A percentile compares a stretch with the other conserved stretches of the same genome.
phyloP scores from a whole-genome alignment of 92 coral and sea anemone species.

The Epizoanthus fatuus region DNA sequence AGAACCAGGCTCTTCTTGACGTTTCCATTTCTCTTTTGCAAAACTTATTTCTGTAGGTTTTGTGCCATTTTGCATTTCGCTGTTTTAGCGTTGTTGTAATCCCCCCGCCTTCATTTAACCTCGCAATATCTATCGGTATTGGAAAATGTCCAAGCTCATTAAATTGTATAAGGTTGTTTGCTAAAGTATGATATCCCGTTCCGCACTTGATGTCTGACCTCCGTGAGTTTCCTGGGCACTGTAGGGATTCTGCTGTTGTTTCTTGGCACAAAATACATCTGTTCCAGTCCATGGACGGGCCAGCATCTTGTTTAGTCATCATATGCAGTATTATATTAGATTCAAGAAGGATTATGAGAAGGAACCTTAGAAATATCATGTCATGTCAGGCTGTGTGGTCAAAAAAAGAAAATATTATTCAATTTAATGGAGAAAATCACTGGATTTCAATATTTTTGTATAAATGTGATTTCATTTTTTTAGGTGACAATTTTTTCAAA shows the following conservation, averaged over 20 bases:
- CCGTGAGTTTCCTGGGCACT: constrained; percentile 47
- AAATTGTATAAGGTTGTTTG: constrained; percentile 49
- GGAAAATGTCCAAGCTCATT: constrained; percentile 49
- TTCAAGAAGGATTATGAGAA: background rate
- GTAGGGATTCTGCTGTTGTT: constrained; percentile 46
- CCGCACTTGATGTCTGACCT: constrained; percentile 52
- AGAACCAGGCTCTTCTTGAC: constrained; percentile 25
- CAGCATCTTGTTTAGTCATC: background rate
- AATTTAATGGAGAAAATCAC: too few relatives aligned
- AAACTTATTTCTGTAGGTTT: constrained; percentile 62
- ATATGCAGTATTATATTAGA: background rate
- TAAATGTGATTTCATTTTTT: too few relatives aligned
- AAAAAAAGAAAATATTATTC: background rate
- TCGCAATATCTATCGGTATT: constrained; percentile 43
- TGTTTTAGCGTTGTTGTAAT: constrained; percentile 54
- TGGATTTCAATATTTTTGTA: too few relatives aligned
- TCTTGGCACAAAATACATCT: constrained; percentile 63
- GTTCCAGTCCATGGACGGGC: constrained; percentile 45
- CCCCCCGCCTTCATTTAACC: constrained; percentile 60
- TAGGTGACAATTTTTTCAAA: too few relatives aligned
- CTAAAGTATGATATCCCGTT: constrained; percentile 60
- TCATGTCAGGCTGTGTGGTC: background rate
- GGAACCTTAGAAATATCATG: constrained; percentile 3
- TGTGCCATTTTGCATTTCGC: constrained; percentile 70
- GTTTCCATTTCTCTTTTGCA: constrained; percentile 55